Conservation (phyloP, 92 coral and sea anemone genomes). For the Galaxea fascicularis region DNA sequence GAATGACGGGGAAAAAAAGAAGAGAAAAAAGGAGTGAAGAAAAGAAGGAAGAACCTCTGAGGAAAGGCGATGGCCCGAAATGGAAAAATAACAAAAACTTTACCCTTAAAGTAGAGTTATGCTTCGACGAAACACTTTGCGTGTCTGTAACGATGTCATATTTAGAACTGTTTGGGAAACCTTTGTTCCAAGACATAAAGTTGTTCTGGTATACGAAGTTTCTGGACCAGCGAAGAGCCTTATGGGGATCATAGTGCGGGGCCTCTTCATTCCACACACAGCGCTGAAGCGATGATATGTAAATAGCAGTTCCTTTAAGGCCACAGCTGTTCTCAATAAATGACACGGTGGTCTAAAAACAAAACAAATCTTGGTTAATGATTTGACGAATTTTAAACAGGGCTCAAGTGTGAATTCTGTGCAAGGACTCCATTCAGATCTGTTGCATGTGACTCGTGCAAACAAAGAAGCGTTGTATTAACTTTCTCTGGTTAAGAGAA, state of each 20-base stretch:
- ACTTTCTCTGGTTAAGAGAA: no score
- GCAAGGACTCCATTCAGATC: no score
- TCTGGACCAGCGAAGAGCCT: slow-evolving; percentile 85
- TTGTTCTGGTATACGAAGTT: slow-evolving; percentile 79
- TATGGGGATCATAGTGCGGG: slow-evolving; percentile 60
- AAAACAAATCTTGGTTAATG: background rate
- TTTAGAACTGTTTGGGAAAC: slow-evolving; percentile 45
- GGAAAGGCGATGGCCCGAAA: no score
- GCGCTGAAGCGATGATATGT: slow-evolving; percentile 75
- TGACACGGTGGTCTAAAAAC: slow-evolving; percentile 73
- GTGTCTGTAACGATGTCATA: slow-evolving; percentile 93
- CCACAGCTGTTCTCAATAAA: slow-evolving; percentile 85
- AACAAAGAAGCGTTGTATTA: no score
- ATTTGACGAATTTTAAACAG: background rate
- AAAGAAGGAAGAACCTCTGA: no score
- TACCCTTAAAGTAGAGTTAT: slow-evolving; percentile 26
- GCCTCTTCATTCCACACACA: slow-evolving; percentile 85
- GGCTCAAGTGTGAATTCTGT: no score
- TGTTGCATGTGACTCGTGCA: no score
- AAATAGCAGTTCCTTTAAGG: slow-evolving; percentile 89
- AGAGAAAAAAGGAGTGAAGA: no score
- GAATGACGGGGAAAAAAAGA: no score
- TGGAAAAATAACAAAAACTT: no score
- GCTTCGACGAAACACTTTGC: background rate
- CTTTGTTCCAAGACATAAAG: slow-evolving; percentile 30